phyloP scores from a whole-genome alignment of 2,797 vertebrate species.

The Xiphorhynchus erythropygius region DNA sequence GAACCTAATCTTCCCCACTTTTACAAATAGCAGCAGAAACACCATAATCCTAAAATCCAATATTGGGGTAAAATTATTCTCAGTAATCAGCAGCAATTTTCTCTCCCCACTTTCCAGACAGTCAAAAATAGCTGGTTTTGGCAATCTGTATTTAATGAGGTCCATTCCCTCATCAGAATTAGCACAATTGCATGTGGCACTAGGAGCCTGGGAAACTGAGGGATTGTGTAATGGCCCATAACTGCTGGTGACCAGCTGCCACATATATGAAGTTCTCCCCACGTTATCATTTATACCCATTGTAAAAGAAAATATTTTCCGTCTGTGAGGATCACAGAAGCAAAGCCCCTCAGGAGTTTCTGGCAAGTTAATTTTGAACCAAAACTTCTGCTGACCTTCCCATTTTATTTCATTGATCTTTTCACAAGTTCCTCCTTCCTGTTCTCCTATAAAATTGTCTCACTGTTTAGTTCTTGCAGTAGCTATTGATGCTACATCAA shows the following conservation, averaged over 20 bases:
- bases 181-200: not conserved
- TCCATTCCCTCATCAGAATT: not conserved
- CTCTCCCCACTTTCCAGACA: not conserved
- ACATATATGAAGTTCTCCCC: not conserved
- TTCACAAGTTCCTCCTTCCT: not conserved
- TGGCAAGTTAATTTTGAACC: not conserved
- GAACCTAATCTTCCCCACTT: not conserved
- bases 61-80: not conserved
- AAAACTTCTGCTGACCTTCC: not conserved
- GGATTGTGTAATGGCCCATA: not conserved
- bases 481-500: conserved; percentile 33
- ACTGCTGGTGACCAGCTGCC: not conserved
- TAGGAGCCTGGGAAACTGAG: not conserved
- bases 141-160: not conserved
- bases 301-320: not conserved
- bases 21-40: not conserved
- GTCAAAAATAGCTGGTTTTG: not conserved
- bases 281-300: not conserved
- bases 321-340: not conserved
- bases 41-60: not conserved
- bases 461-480: not conserved
- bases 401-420: not conserved
- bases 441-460: not conserved
- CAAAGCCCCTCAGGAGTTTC: not conserved
- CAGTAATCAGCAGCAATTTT: not conserved